Conservation (phyloP, 2,797 vertebrate genomes). For the Galaxias olidus region DNA sequence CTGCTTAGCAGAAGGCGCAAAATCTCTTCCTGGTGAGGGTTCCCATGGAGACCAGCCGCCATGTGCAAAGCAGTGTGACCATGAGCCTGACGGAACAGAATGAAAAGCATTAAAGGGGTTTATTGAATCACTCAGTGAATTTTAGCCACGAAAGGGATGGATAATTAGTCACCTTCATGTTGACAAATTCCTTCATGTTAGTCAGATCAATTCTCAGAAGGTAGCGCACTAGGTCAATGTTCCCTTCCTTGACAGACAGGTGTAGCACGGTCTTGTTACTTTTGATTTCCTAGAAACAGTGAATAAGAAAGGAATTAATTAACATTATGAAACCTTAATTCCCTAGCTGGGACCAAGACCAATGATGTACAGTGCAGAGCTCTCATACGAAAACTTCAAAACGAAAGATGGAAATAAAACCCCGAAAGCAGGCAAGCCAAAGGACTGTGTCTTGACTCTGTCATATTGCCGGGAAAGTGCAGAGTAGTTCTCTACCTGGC, state of each 20-base stretch:
- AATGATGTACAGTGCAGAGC: no score
- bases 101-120: slow-evolving; percentile 17
- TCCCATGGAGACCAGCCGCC: slow-evolving; percentile 86
- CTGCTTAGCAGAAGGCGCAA: slow-evolving; percentile 78
- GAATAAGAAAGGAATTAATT: slow-evolving; percentile 25
- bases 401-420: no score
- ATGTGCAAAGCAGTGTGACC: slow-evolving; percentile 93
- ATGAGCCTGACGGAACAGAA: slow-evolving; percentile 76
- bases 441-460: no score
- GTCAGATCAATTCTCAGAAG: slow-evolving; percentile 74
- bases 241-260: slow-evolving; percentile 88
- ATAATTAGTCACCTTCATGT: slow-evolving; percentile 83
- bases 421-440: no score
- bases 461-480: background rate
- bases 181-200: slow-evolving; percentile 83
- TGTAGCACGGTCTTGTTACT: slow-evolving; percentile 90
- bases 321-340: slow-evolving; percentile 46
- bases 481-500: slow-evolving; percentile 75
- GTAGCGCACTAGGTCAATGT: slow-evolving; percentile 80
- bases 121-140: slow-evolving; percentile 4
- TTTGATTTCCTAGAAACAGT: slow-evolving; percentile 85
- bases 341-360: background rate
- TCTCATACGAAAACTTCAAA: no score
- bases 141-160: background rate
- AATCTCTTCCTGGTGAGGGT: slow-evolving; percentile 80